phyloP scores from a whole-genome alignment of 1,140 invertebrate genomes.

The Macrobrachium rosenbergii region DNA sequence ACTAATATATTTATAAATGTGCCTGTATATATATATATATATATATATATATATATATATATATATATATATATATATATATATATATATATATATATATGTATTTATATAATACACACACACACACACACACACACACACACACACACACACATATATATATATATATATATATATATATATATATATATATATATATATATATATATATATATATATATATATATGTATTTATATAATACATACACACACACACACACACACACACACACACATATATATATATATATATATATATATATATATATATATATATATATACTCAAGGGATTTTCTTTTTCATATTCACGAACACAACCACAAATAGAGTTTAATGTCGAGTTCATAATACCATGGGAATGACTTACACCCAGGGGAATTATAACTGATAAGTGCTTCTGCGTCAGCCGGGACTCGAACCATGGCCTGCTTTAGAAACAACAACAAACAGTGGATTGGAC shows the following conservation, averaged over 20 bases:
- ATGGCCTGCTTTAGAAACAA: too few species aligned
- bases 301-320: constrained; percentile 11
- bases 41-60: constrained; percentile 42
- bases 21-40: not conserved
- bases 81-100: constrained; percentile 42
- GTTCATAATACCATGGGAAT: not conserved
- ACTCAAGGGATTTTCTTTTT: not conserved
- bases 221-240: constrained; percentile 34
- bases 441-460: too few species aligned
- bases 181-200: constrained; percentile 33
- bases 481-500: too few species aligned
- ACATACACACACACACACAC: too few species aligned
- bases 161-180: constrained; percentile 43
- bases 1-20: constrained; percentile 15
- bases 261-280: too few species aligned
- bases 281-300: constrained; percentile 43
- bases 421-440: too few species aligned
- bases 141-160: too few species aligned
- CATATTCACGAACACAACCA: too few species aligned
- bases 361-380: too few species aligned
- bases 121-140: too few species aligned
- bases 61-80: constrained; percentile 48
- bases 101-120: constrained; percentile 28
- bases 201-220: constrained; percentile 26
- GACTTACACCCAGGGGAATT: too few species aligned